phyloP scores from a whole-genome alignment of 2,113 vertebrate species.

The Periophthalmodon schlosseri region DNA sequence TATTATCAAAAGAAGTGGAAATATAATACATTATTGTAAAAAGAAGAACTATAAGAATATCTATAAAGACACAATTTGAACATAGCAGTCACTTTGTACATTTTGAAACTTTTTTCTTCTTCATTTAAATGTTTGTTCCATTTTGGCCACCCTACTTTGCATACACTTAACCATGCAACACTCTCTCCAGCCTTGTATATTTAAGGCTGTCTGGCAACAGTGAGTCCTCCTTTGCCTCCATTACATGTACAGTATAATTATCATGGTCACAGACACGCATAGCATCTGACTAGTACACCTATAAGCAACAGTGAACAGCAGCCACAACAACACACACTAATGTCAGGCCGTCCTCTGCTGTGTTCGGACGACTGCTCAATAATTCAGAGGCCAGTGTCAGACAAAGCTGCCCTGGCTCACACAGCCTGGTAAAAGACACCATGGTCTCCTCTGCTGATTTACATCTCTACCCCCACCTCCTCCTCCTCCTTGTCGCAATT shows the following conservation, averaged over 20 bases:
- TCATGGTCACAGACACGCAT: conserved; percentile 1
- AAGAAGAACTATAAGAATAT: not conserved
- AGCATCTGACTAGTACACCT: conserved; percentile 46
- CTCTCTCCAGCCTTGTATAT: not conserved
- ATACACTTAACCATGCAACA: not conserved
- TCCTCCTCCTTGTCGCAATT: conserved; percentile 56
- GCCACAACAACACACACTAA: conserved; percentile 76
- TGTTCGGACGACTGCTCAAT: conserved; percentile 63
- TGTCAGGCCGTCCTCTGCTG: conserved; percentile 65
- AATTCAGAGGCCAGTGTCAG: conserved; percentile 79
- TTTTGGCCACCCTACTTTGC: not conserved
- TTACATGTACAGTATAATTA: conserved; percentile 16
- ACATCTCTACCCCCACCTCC: conserved; percentile 57
- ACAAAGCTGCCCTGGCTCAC: conserved; percentile 79
- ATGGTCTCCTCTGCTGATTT: conserved; percentile 59
- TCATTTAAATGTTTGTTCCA: not conserved
- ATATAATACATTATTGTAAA: not conserved
- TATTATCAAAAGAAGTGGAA: not conserved
- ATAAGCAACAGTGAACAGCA: conserved; percentile 65
- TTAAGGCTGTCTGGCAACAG: conserved; percentile 7
- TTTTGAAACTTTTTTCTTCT: not conserved
- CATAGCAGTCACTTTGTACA: not conserved
- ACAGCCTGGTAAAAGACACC: conserved; percentile 74
- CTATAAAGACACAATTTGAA: not conserved
- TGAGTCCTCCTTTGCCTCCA: conserved; percentile 20